Evolutionary conservation across 1,140 invertebrate genomes (phyloP), one percentile per base, ranked within the genome.

Genomic region (Drosophila subobscura): DNA sequence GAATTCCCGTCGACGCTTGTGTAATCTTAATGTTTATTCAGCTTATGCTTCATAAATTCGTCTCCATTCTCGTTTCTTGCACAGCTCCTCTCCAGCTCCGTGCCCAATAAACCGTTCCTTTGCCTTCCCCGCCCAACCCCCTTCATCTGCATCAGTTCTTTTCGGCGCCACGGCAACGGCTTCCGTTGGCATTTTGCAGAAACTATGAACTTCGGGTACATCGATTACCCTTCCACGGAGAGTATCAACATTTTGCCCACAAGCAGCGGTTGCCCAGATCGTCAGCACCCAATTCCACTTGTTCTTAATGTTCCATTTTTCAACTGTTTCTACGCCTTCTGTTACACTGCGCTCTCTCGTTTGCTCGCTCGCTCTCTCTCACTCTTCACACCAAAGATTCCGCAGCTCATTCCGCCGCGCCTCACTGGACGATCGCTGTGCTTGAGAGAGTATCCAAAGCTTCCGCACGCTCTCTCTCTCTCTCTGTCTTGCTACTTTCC

Each of bases 21-120:
- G 78, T 86, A 88, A 86, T 86, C 83, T 86, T 78, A 86, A 86
- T 86, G 83, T 88, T 86, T 79, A 88, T 88, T 72, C 83, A 86
- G 80, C 80, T 86, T 86, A 86, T 86, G 83, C 83, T 86, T 88
- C 78, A 86, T 86, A 86, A 86, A 86, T 81, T 86, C 59, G 58
- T 58, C 70, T 14, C 63, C 47, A 25, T 40, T n/a, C 6, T 45
- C 40, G 16, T 20, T 37, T 4, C 33, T 12, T 12, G 10, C 33
- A 12, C 33, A 4, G 4, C 22, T 50, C 46, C 16, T n/a, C 45
- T 7, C 37, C 41, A n/a, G 22, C 27, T 14, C 37, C 10, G 10
- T 51, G 27, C 8, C 46, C 46, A 33, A 20, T 20, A 37, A 37
- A 37, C 33, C 4, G 8, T 37, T 10, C 1, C 4, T 37, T 10